Base-by-base conservation (phyloP, 23 tunicate species). In the Halocynthia aurantium region DNA sequence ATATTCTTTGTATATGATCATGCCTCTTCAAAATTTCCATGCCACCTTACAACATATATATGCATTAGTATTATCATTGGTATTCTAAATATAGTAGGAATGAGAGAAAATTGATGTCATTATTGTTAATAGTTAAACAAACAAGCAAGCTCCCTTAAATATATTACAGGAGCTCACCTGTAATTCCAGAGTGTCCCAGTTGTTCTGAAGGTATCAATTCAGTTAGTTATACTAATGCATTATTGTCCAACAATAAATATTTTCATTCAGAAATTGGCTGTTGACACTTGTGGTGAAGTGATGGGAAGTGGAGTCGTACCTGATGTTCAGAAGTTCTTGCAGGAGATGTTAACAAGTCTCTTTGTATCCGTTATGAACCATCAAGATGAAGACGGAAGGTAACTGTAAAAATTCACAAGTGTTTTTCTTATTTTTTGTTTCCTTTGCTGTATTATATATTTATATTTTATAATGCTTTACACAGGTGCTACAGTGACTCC, bases 331-430 rank as follows among this genome's bases (percentile, higher is more conserved):
- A 22, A 78, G 61, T 63, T 82, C 60, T 86, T 91, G 6, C 86
- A 91, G 8, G 97, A 91, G 55, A 91, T 91, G 62, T 53, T 91
- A 69, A 81, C 71, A 5, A 85, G 77, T 76, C 76, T 91, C 10
- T 91, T 91, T 76, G 78, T 91, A 66, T 85, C 97, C 0, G 89
- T 91, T 65, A 91, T 85, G 78, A 77, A 76, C 58, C 84, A 81
- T 52, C 90, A 91, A 77, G 97, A 85, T 82, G 90, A 91, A 22
- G 82, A 76, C 58, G 90, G 90, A 60, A 91, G 97, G 97, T 85
- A 71, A 70, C 6, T 77, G 63, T 77, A 8, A 51, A 11, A 50
- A 22, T 17, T 64, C 2, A 21, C 7, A 8, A 15, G 17, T 60
- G 73, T 51, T 10, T 8, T 60, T 76, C 4, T 18, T 17, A 0